Evolutionary conservation across 2,797 vertebrate genomes (phyloP), one percentile per base, ranked within the genome.

Genomic region (Sebastes matsubarae): DNA sequence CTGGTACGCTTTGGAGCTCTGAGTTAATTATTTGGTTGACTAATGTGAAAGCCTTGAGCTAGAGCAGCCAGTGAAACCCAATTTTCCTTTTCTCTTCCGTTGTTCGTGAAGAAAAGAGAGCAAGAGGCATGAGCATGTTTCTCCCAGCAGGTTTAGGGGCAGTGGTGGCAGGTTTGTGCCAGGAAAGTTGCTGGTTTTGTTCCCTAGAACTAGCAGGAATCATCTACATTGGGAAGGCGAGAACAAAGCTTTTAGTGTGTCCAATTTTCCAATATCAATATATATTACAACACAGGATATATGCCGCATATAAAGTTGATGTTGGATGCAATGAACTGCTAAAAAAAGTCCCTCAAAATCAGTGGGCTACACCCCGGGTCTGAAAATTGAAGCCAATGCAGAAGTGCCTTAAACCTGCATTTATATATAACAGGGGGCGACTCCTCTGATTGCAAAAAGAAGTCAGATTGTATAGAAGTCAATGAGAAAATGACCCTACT

Each of bases 21-120:
- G 68, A 91, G 79, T 87, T 90, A 84, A 91, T 93, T 91, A 93
- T 91, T 81, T 79, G 83, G 77, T 88, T 88, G 89, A 94, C 79
- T 87, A 92, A 92, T 84, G 83, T 85, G 61, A 79, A 46, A 57
- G 84, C 90, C 85, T 79, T 79, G 57, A 87, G 89, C 89, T 55
- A 87, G 12, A 65, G 79, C 57, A 50, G 63, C 27, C 13, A 72
- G 77, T 71, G 72, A 73, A 88, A 77, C 18, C 34, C 3, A 32
- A 77, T 80, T 84, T 81, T 68, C 34, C 42, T 9, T 69, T 81
- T 81, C 60, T 55, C 55, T 20, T 67, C 59, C 54, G 66, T 83
- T 83, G 81, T 86, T 88, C 52, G 50, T 20, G 46, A 52, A 72
- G 24, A 64, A 83, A 75, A 46, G 36, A 29, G 66, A 65, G 34